Conservation (phyloP, 1,140 invertebrate species). For the Heterodera carotae region DNA sequence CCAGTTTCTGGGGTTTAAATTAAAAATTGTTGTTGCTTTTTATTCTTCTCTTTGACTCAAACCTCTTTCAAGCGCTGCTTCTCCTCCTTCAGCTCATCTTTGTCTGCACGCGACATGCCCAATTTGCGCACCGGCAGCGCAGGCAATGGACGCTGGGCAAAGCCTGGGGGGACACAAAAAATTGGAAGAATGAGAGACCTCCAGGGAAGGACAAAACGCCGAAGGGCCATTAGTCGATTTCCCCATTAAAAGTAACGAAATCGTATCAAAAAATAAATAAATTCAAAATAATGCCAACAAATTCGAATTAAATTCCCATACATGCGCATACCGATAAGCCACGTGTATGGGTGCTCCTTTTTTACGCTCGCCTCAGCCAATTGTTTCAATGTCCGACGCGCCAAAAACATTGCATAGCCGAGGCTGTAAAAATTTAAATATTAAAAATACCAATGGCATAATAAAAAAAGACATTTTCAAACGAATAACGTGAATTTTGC, state of each 20-base stretch:
- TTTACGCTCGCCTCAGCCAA: constrained; percentile 33
- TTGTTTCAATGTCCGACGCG: constrained; percentile 13
- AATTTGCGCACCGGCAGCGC: constrained; percentile 22
- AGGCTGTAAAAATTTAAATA: no score
- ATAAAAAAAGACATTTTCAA: constrained; percentile 9
- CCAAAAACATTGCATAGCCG: constrained; percentile 33
- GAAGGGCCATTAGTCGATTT: no score
- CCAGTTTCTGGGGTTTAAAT: no score
- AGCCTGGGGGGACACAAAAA: constrained; percentile 15
- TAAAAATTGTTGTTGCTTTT: no score
- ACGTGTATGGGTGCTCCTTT: constrained; percentile 49
- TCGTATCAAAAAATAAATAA: no score
- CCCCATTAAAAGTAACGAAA: no score
- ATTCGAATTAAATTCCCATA: no score
- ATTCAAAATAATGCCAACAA: no score
- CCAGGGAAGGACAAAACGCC: no score
- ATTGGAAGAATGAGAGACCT: no score
- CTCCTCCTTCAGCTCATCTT: constrained; percentile 26
- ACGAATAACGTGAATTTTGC: background rate
- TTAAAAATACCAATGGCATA: background rate
- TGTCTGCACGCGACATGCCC: constrained; percentile 10
- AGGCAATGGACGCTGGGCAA: constrained; percentile 46
- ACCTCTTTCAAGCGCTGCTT: constrained; percentile 43
- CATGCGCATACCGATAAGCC: constrained; percentile 31
- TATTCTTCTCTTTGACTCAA: no score